Evolutionary conservation across 2,797 vertebrate species (phyloP).

Genomic region (Parambassis ranga): DNA sequence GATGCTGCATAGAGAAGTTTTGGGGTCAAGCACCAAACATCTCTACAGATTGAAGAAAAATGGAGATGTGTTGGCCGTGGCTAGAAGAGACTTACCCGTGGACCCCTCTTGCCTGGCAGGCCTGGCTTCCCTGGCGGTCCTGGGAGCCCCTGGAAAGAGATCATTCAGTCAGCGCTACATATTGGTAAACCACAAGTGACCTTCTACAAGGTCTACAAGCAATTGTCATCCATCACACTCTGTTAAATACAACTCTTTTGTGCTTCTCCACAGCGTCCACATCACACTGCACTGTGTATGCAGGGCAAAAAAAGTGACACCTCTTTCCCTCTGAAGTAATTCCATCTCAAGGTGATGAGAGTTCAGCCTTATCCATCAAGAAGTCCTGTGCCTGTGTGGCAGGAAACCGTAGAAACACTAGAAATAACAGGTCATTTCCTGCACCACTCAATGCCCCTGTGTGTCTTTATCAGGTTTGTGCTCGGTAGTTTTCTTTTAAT

Average conservation of each 20-base stretch:
- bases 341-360: conserved; percentile 52
- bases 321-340: conserved; percentile 43
- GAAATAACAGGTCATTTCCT: conserved; percentile 77
- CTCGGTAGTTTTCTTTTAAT: conserved; percentile 75
- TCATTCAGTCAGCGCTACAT: conserved; percentile 22
- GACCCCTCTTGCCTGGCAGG: conserved; percentile 88
- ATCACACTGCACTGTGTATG: conserved; percentile 10
- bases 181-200: neutral
- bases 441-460: conserved; percentile 53
- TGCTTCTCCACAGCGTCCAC: neutral
- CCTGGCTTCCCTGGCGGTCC: conserved; percentile 92
- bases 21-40: neutral
- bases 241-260: conserved; percentile 15
- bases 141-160: conserved; percentile 83
- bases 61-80: conserved; percentile 6
- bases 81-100: conserved; percentile 84
- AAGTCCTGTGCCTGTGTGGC: conserved; percentile 38
- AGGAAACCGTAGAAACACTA: conserved; percentile 66
- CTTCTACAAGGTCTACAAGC: neutral
- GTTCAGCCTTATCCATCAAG: conserved; percentile 56
- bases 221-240: neutral
- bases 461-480: conserved; percentile 49
- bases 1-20: neutral
- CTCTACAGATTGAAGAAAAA: neutral
- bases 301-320: conserved; percentile 35